Base-by-base conservation (phyloP, 2,113 vertebrate species). In the Chamaetylas fuelleborni region DNA sequence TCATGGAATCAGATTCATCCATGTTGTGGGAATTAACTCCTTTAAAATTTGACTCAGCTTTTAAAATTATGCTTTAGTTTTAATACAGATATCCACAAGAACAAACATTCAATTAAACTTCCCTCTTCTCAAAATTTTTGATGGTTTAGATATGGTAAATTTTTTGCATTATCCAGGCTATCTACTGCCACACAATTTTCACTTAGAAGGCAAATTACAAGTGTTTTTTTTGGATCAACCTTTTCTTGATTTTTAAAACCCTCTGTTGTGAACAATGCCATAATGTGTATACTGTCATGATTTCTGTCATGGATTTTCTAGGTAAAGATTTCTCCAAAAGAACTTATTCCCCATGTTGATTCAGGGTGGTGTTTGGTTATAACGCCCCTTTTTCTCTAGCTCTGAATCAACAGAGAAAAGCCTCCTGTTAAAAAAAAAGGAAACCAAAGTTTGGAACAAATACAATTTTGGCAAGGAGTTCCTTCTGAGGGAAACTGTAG, bases 391-490 rank as follows among this genome's bases (percentile, higher is more conserved):
- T 84, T 36, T 15, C 31, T 48, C 29, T 70, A 71, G 24, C 50
- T 85, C 48, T 84, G 94, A 91, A 96, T 87, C 74, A 96, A 61
- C 12, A 73, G 64, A 73, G 47, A 93, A 96, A 92, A 87, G 15
- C 11, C 20, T 96, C 66, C 58, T 93, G 74, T 53, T 86, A 93
- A 96, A 93, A 72, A 93, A 72, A 70, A 31, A 83, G 16, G 50
- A 95, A 95, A 64, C 33, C 31, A 90, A 94, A 29, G 56, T 85
- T 96, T 96, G 74, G 94, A 97, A 95, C 31, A 61, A 94, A 91
- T 92, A 54, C 14, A 47, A 1, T 67, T 93, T 92, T 96, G 88
- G 80, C 81, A 86, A 48, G 14, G 36, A 66, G 71, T 88, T 92
- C 62, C 66, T 56, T 95, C 93, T 91, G 54, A 88, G 92, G 43